Base-by-base conservation (phyloP, 2,113 vertebrate species). In the Protomyctophum bolini region DNA sequence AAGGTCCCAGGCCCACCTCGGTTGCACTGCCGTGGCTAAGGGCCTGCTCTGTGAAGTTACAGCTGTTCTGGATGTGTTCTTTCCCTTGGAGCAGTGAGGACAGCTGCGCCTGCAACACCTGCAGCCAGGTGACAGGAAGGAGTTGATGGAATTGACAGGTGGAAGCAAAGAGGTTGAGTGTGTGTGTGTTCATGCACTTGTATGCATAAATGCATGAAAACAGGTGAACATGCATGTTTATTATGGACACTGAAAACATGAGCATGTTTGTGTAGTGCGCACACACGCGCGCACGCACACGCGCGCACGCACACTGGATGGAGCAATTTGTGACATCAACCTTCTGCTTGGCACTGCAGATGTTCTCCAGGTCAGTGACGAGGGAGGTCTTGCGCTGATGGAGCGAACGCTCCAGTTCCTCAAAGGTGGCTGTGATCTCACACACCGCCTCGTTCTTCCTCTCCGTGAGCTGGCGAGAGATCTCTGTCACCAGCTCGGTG, bases 31-130 rank as follows among this genome's bases (percentile, higher is more conserved):
- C 97, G 2, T 97, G 95, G 80, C 92, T 94, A 85, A 99, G 93
- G 0, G 97, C 97, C 89, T 97, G 96, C 87, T 98, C 96, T 0
- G 97, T 96, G 66, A 98, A 98, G 62, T 92, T 94, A 83, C 95
- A 96, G 89, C 97, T 98, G 88, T 95, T 98, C 85, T 95, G 93
- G 73, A 99, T 98, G 89, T 97, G 95, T 45, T 98, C 96, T 82
- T 95, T 96, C 41, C 97, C 97, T 84, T 96, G 97, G 4, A 95
- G 94, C 73, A 99, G 92, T 0, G 93, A 90, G 0, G 94, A 92
- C 61, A 98, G 88, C 93, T 99, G 97, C 0, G 94, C 88, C 91
- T 97, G 95, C 63, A 99, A 90, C 60, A 98, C 96, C 97, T 98
- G 86, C 0, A 12, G 14, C 62, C 67, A 55, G 57, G 58, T 50